phyloP scores from a whole-genome alignment of 2,797 vertebrate genomes.

The Sebastes cheni region DNA sequence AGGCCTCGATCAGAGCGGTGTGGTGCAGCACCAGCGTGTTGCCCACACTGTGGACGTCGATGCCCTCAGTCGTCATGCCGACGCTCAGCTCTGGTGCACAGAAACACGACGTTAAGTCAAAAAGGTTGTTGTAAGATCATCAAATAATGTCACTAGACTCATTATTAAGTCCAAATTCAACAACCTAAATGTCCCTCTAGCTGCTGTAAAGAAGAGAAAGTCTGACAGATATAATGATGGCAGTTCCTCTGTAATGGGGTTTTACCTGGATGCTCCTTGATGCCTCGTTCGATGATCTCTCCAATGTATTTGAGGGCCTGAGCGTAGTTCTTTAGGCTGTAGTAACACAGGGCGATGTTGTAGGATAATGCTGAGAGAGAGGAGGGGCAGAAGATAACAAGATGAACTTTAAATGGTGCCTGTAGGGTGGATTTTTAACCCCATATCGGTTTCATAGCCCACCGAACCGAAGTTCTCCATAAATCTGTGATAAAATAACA shows the following conservation, averaged over 20 bases:
- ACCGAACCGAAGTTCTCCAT: neutral
- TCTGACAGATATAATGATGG: neutral
- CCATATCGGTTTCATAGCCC: no score
- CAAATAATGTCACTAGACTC: neutral
- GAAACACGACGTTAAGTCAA: neutral
- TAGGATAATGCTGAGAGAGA: slow-evolving; percentile 86
- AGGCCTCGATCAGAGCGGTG: slow-evolving; percentile 93
- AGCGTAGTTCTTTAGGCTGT: slow-evolving; percentile 87
- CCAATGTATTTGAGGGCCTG: slow-evolving; percentile 88
- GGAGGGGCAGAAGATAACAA: neutral
- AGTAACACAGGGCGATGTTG: slow-evolving; percentile 92
- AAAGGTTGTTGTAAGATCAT: neutral
- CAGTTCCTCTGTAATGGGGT: neutral
- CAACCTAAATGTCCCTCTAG: neutral
- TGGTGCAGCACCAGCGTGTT: slow-evolving; percentile 94
- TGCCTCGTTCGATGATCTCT: slow-evolving; percentile 91
- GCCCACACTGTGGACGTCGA: slow-evolving; percentile 94
- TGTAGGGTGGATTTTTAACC: neutral
- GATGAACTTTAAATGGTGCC: neutral
- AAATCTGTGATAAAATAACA: neutral
- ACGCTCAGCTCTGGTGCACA: slow-evolving; percentile 86
- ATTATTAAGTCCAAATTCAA: no score
- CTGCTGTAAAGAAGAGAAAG: neutral
- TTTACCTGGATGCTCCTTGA: slow-evolving; percentile 91
- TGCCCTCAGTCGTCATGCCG: slow-evolving; percentile 93